Conservation (phyloP, 2,113 vertebrate genomes). For the Capricornis sumatraensis region DNA sequence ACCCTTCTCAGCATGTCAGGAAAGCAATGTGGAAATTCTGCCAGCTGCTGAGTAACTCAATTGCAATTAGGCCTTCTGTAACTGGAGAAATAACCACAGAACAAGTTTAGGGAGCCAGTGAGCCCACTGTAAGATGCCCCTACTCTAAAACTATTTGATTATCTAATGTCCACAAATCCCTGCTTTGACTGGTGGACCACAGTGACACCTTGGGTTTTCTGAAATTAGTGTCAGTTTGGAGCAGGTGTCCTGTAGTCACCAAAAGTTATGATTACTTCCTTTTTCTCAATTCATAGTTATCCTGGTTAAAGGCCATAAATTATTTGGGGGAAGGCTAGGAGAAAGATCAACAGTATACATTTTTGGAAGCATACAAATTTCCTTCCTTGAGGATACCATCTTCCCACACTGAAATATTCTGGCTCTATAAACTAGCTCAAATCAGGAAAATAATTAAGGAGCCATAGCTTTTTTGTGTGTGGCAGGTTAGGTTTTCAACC, state of each 20-base stretch:
- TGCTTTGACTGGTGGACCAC: not conserved
- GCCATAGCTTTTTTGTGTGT: not conserved
- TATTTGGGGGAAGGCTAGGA: not conserved
- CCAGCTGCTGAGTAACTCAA: not conserved
- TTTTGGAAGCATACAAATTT: not conserved
- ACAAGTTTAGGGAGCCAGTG: not conserved
- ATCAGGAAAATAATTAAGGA: not conserved
- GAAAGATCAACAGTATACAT: not conserved
- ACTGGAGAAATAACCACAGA: not conserved
- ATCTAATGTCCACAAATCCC: not conserved
- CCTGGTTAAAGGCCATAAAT: not conserved
- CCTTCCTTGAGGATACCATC: not conserved
- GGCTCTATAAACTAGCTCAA: not conserved
- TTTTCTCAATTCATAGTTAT: not conserved
- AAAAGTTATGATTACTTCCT: not conserved
- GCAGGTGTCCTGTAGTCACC: not conserved
- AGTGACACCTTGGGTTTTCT: not conserved
- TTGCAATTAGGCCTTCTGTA: not conserved
- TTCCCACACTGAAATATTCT: no score
- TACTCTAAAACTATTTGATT: not conserved
- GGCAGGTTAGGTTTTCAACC: not conserved
- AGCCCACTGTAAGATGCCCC: not conserved
- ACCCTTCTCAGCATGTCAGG: not conserved
- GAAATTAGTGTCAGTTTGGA: not conserved
- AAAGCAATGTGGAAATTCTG: not conserved